Evolutionary conservation across 2,113 vertebrate species (phyloP), one percentile per base, ranked within the genome.

Genomic region (Caloenas nicobarica): DNA sequence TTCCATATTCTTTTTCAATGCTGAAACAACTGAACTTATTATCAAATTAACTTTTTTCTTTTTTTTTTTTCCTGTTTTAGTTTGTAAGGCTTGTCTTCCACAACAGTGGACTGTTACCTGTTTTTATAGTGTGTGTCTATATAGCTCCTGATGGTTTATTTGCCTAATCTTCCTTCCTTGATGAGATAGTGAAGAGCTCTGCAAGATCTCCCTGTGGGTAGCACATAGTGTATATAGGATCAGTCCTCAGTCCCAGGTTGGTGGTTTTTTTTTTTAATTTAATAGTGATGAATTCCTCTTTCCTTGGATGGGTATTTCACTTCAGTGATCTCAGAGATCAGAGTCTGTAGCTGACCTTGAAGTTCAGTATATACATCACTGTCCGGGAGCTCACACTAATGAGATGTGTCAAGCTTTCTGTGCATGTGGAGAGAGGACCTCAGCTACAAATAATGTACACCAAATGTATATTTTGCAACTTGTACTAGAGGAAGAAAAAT

Each of bases 251-350:
- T 76, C 93, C 57, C 66, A 76, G n/a, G n/a, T n/a, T n/a, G n/a
- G n/a, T n/a, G n/a, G 25, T 48, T 92, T 8, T 44, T n/a, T 58
- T 73, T 91, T 76, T 24, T 0, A 25, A 74, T 33, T 65, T 83
- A 65, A 46, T 79, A 72, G 50, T 80, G 65, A 82, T 80, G 53
- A 82, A 83, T 95, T 88, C 60, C 56, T 70, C 62, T 70, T 86
- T 66, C 36, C 68, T 90, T 77, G 64, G 23, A 19, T 81, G 48
- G 36, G 2, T 93, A 84, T 95, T 93, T 95, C 64, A 92, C 80
- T 88, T 86, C 50, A 88, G 42, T 91, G 68, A 81, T 94, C 79
- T 83, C 68, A 73, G 73, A 84, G 81, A 95, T 91, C 17, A 23
- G 71, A 76, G 36, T 66, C 62, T 80, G 60, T 50, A 36, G 88